A percentile compares a stretch with the other conserved stretches of the same genome.
Evolutionary conservation across 1,140 invertebrate genomes (phyloP).

Genomic region (Ips typographus): DNA sequence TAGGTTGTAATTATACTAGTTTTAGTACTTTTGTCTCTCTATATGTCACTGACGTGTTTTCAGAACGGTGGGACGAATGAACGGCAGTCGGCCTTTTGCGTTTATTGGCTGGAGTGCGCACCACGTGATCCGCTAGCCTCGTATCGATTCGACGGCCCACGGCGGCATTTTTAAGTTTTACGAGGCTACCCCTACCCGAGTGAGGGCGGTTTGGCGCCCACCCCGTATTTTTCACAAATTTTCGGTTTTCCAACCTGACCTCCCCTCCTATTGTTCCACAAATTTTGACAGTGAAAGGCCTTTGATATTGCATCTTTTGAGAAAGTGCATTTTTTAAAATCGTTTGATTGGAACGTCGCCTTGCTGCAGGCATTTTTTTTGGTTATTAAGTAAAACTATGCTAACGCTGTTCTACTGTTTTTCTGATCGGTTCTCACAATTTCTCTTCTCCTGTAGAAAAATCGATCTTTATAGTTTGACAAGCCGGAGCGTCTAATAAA

Average conservation of each 20-base stretch:
- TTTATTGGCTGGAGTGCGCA: slow-evolving; percentile 53
- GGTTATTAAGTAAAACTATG: neutral
- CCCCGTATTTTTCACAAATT: slow-evolving; percentile 23
- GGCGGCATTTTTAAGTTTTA: slow-evolving; percentile 77
- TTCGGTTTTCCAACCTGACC: neutral
- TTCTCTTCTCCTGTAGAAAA: slow-evolving; percentile 1
- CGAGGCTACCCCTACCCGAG: slow-evolving; percentile 48
- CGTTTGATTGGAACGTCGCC: neutral
- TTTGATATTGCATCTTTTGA: slow-evolving; percentile 10
- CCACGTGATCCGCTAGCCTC: slow-evolving; percentile 61
- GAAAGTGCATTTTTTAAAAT: slow-evolving; percentile 7
- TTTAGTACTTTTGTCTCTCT: too few species aligned
- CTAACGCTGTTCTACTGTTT: neutral
- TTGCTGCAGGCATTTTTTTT: neutral
- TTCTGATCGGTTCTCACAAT: slow-evolving; percentile 6
- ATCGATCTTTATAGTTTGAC: slow-evolving; percentile 2
- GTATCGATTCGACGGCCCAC: slow-evolving; percentile 72
- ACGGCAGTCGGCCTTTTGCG: slow-evolving; percentile 25
- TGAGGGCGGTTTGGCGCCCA: slow-evolving; percentile 30
- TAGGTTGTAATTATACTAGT: too few species aligned
- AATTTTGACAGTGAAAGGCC: slow-evolving; percentile 1
- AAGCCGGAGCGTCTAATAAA: neutral
- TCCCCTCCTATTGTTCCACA: too few species aligned
- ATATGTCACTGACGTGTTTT: neutral
- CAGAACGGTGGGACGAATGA: slow-evolving; percentile 20